Base-by-base conservation (phyloP, 2,888 invertebrate genomes). In the Chalcosyrphus nemorum region DNA sequence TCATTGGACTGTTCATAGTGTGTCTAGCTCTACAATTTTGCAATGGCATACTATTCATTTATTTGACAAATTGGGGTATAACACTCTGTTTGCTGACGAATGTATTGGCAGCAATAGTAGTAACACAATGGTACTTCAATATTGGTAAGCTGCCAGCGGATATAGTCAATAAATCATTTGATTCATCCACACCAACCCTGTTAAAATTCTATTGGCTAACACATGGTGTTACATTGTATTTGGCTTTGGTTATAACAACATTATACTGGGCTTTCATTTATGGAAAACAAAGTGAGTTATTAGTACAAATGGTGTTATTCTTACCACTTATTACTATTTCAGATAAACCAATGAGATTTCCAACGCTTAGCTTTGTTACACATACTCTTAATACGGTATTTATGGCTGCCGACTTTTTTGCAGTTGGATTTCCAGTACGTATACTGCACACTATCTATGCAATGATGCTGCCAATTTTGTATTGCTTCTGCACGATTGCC, bases 301-400 rank as follows among this genome's bases (percentile, higher is more conserved):
- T 1, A 24, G n/a, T 35, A 35, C 35, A n/a, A n/a, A n/a, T n/a
- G n/a, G n/a, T n/a, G n/a, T n/a, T n/a, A 35, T 35, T 24, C 24
- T 47, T 35, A 6, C 17, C 1, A 29, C 11, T 50, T 63, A 47
- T 29, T 72, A 6, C 13, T 19, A 32, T 38, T 57, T 3, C 90
- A 94, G 94, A 92, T 87, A 93, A 93, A 57, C 94, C 95, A 86
- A 91, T 92, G 47, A 92, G 92, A 47, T 90, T 95, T 50, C 94
- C 95, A 89, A 92, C 93, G 0, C 91, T 95, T 47, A 96, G 96
- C 89, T 90, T 96, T 27, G 91, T 96, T 70, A 93, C 95, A 2
- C 97, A 97, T 89, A 95, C 94, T 5, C 93, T 94, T 74, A 97
- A 97, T 92, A 94, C 95, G 0, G 86, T 95, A 2, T 91, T 95